Percentiles rank a stretch among this genome's conserved stretches.
These are phyloP conservation scores for Drosophila jambulina DNA, from an alignment of 1,140 invertebrate species.

Conservation along the genomic window DNA sequence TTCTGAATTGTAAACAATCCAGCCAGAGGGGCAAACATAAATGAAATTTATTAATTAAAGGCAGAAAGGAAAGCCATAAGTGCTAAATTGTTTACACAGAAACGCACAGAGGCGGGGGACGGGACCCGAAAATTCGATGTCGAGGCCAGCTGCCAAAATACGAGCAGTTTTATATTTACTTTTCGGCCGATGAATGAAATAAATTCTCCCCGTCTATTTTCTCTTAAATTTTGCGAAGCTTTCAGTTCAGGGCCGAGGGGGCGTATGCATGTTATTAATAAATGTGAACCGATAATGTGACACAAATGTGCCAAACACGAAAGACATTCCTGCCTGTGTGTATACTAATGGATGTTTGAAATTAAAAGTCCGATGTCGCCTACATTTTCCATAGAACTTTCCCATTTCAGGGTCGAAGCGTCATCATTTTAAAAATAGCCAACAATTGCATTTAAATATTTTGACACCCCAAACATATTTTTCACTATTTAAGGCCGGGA, in stretches of 20 bases:
- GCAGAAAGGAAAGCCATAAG: constrained; percentile 49
- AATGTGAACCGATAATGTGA: constrained; percentile 39
- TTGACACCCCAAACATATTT: constrained; percentile 27
- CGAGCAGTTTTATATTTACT: constrained; percentile 59
- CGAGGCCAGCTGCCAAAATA: constrained; percentile 72
- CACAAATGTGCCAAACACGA: constrained; percentile 53
- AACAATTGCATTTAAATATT: constrained; percentile 47
- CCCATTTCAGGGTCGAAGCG: constrained; percentile 6
- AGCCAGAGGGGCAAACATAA: constrained; percentile 28
- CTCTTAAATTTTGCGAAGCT: constrained; percentile 23
- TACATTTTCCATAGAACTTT: constrained; percentile 20
- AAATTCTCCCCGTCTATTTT: constrained; percentile 17
- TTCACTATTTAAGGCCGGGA: background rate
- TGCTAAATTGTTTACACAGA: constrained; percentile 62
- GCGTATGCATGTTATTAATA: constrained; percentile 45
- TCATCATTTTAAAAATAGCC: constrained; percentile 21
- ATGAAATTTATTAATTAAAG: constrained; percentile 68
- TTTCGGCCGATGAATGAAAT: constrained; percentile 54
- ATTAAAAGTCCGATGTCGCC: constrained; percentile 9
- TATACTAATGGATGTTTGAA: constrained; percentile 10
- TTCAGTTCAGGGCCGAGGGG: constrained; percentile 63
- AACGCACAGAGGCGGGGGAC: constrained; percentile 14
- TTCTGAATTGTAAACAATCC: constrained; percentile 56
- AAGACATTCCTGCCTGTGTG: constrained; percentile 10
- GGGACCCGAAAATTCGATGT: constrained; percentile 13